Evolutionary conservation across 2,888 invertebrate species (phyloP), one percentile per base, ranked within the genome.

Genomic region (Gari tellinella): DNA sequence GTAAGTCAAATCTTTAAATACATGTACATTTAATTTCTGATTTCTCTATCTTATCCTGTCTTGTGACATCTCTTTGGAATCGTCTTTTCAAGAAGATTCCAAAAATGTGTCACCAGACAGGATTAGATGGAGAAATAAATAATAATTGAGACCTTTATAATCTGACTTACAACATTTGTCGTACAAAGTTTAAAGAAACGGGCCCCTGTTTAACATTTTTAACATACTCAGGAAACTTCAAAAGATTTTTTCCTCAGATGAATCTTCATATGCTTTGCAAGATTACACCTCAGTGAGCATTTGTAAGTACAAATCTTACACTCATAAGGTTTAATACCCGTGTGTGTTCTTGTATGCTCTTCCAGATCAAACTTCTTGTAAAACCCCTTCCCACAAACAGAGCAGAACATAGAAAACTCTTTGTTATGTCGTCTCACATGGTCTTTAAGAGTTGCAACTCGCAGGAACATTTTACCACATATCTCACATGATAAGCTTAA

Each of bases 401-500:
- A 19, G 51, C 76, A 76, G 38, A 58, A 75, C 40, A 46, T 25
- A 26, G 56, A 49, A 25, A 53, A 75, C 10, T 75, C 75, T 41
- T 75, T 75, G 23, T 58, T 69, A 43, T 75, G 75, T 17, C 75
- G 52, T 23, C 75, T 46, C 0, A 75, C 75, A 66, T 75, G 75
- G 7, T 75, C 75, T 17, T 58, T 69, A 25, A 75, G 37, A 25
- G 69, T 69, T 12, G 65, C 65, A 14, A 52, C 66, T 8, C 75
- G 65, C 1, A 52, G 26, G 23, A 76, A 76, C 53, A 55, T 56
- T 52, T 67, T 76, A 7, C 76, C 72, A 57, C 76, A 76, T 3
- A 76, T 37, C 26, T 76, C 76, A 61, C 76, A 76, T 10, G 68
- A 65, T 2, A 69, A 45, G 49, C 69, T 61, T 23, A 67, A 43